Evolutionary conservation across 2,888 invertebrate genomes (phyloP), one percentile per base, ranked within the genome.

Genomic region (Drosophila eohydei): DNA sequence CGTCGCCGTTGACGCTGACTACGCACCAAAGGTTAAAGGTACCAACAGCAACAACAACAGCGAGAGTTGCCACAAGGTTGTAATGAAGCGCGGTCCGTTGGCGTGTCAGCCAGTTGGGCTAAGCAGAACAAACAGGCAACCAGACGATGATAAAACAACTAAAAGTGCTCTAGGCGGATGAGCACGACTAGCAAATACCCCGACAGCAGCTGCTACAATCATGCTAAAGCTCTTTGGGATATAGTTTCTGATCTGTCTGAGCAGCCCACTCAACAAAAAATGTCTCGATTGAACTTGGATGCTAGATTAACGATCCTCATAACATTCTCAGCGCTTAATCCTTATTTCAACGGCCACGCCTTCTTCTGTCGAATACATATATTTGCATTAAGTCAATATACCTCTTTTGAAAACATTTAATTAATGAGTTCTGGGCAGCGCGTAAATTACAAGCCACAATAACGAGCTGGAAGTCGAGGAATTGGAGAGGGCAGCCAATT

Each of bases 21-120:
- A 44, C 59, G 38, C 71, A 71, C 67, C 76, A 89, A 89, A 88
- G 87, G 90, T 87, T 89, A 89, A 87, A 87, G 90, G 90, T 88
- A 88, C 74, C 71, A 54, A 65, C 55, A 60, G 56, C 52, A 63
- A 56, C 74, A 78, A 56, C 48, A 67, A 54, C 40, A 54, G 65
- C 50, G 50, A 60, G 43, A 58, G 40, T 50, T 65, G 65, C 41
- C 55, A 78, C 87, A 89, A 89, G 84, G 89, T 68, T 89, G 79
- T 69, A 83, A 74, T 70, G 61, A 58, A 74, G 71, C 71, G 67
- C 65, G 82, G 69, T 80, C 77, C 71, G 68, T 71, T 68, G 54
- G 46, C 46, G 14, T 46, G 63, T 54, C 50, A 62, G 55, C 71
- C 80, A 11, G 48, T 16, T 50, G 48, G 48, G 48, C 30, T 50